A percentile compares a stretch with the other conserved stretches of the same genome.
Conservation (phyloP, 30 jellyfish, hydroid and myxozoan genomes). For the Aurelia aurita complex sp. Pacific region DNA sequence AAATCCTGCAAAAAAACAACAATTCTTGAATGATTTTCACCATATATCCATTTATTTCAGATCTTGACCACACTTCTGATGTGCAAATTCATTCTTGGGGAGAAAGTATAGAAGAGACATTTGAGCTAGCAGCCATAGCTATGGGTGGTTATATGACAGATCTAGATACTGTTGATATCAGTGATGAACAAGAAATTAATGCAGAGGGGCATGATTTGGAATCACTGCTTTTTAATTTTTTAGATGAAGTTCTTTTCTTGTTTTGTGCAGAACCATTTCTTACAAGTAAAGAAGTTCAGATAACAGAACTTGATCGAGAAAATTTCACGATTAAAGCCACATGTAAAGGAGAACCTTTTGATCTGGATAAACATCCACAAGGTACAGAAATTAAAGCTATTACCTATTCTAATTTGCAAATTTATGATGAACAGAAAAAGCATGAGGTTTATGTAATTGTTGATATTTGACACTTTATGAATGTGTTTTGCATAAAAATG, state of each 20-base stretch:
- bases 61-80: constrained; percentile 98
- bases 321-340: constrained; percentile 78
- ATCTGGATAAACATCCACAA: constrained; percentile 90
- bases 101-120: constrained; percentile 69
- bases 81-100: constrained; percentile 99
- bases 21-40: too few species aligned
- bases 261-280: constrained; percentile 92
- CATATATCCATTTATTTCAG: constrained; percentile 1
- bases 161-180: constrained; percentile 64
- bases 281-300: constrained; percentile 63
- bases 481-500: background rate
- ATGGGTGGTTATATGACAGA: constrained; percentile 94
- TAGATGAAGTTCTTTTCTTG: constrained; percentile 89
- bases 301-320: constrained; percentile 74
- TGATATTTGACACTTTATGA: constrained; percentile 64
- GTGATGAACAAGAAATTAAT: constrained; percentile 61
- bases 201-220: constrained; percentile 97
- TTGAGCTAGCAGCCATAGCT: constrained; percentile 89
- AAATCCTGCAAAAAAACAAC: too few species aligned
- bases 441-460: constrained; percentile 89
- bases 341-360: constrained; percentile 92
- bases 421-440: constrained; percentile 53
- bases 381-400: constrained; percentile 99
- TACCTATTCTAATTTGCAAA: constrained; percentile 97
- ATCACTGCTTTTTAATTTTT: constrained; percentile 77